These are phyloP conservation scores for Misgurnus anguillicaudatus DNA, from an alignment of 2,113 vertebrate species.

Conservation along the genomic window DNA sequence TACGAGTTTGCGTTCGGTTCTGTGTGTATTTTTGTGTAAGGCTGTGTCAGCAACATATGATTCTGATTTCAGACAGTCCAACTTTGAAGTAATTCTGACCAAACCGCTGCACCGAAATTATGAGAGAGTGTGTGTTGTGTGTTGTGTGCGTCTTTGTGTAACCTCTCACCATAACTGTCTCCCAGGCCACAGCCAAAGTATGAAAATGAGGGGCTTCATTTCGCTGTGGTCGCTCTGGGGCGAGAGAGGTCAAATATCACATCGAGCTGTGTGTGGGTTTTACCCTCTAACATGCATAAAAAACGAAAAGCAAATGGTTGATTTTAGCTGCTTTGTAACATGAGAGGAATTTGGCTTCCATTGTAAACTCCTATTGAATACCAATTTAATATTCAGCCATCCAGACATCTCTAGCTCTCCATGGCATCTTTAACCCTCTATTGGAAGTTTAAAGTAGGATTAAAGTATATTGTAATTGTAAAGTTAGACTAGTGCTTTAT, in stretches of 20 bases:
- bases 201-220: conserved; percentile 50
- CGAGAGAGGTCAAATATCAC: conserved; percentile 37
- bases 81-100: conserved; percentile 43
- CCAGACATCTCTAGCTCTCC: not conserved
- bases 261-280: conserved; percentile 36
- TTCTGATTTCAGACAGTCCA: conserved; percentile 36
- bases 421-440: not conserved
- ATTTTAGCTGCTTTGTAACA: conserved; percentile 26
- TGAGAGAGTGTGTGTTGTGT: conserved; percentile 9
- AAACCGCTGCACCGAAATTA: conserved; percentile 20
- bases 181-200: conserved; percentile 43
- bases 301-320: conserved; percentile 5
- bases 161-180: conserved; percentile 42
- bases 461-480: not conserved
- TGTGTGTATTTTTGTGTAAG: conserved; percentile 22
- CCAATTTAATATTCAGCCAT: conserved; percentile 23
- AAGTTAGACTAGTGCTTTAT: not conserved
- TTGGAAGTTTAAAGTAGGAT: not conserved
- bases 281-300: conserved; percentile 1
- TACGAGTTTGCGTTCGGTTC: not conserved
- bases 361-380: conserved; percentile 6
- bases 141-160: conserved; percentile 33
- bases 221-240: conserved; percentile 29
- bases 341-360: conserved; percentile 22
- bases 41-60: conserved; percentile 46